These are phyloP conservation scores for Megaceryle maxima DNA, from an alignment of 2,113 vertebrate genomes.

Conservation along the genomic window DNA sequence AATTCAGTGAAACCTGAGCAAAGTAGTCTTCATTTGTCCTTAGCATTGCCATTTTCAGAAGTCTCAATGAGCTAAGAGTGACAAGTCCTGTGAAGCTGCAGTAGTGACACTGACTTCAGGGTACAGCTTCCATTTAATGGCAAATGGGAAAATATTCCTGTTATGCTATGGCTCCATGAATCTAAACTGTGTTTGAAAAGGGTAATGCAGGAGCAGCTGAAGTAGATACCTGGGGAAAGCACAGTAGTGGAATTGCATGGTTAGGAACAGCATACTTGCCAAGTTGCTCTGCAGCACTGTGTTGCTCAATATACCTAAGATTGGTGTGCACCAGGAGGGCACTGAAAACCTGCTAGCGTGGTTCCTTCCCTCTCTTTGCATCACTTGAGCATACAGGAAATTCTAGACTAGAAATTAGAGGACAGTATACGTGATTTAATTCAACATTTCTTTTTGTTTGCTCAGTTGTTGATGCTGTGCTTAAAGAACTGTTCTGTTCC, in stretches of 20 bases:
- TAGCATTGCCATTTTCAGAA: background rate
- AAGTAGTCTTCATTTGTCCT: background rate
- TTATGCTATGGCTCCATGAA: fast-evolving
- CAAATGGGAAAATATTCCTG: background rate
- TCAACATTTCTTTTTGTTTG: background rate
- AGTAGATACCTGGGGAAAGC: background rate
- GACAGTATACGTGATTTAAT: background rate
- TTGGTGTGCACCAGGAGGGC: background rate
- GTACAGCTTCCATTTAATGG: background rate
- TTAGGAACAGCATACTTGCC: background rate
- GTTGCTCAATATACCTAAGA: background rate
- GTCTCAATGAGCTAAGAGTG: background rate
- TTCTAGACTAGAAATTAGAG: background rate
- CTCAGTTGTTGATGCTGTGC: background rate
- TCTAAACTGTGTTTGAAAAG: background rate
- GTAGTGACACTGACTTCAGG: background rate
- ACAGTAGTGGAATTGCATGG: background rate
- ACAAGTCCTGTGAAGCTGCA: background rate
- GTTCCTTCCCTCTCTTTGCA: background rate
- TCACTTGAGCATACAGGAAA: background rate
- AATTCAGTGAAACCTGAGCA: background rate
- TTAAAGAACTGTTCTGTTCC: background rate
- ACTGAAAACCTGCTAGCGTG: background rate
- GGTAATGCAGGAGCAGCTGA: background rate
- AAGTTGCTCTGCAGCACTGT: background rate